Percentiles rank a stretch among this genome's conserved stretches.
Evolutionary conservation across 2,797 vertebrate genomes (phyloP).

Genomic region (Eutrigla gurnardus): DNA sequence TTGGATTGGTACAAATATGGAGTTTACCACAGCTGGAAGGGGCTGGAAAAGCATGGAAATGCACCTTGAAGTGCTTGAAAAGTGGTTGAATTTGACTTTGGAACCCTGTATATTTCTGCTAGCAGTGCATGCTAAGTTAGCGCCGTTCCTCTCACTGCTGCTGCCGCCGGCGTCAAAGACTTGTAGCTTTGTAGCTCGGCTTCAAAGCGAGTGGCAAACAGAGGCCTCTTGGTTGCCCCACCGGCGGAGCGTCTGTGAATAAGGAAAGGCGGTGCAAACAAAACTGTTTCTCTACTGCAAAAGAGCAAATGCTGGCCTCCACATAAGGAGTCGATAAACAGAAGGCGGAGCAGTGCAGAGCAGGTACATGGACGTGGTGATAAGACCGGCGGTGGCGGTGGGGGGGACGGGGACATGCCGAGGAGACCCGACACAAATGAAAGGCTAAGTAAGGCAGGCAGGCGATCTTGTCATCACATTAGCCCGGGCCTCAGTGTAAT

Average conservation of each 20-base stretch:
- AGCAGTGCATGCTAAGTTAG: conserved; percentile 31
- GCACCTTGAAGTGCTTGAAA: too few relatives aligned
- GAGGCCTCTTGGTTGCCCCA: conserved; percentile 20
- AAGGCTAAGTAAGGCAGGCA: conserved; percentile 76
- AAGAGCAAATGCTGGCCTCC: conserved; percentile 42
- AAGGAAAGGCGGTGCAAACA: conserved; percentile 39
- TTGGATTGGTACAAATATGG: too few relatives aligned
- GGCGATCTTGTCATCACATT: conserved; percentile 80
- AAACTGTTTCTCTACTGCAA: conserved; percentile 33
- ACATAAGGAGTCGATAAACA: conserved; percentile 46
- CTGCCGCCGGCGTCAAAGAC: conserved; percentile 51
- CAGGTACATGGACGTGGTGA: conserved; percentile 58
- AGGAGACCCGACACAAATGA: conserved; percentile 68
- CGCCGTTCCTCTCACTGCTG: conserved; percentile 28
- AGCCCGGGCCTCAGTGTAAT: conserved; percentile 76
- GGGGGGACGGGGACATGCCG: conserved; percentile 8
- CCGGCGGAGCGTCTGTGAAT: conserved; percentile 48
- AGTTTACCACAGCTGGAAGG: too few relatives aligned
- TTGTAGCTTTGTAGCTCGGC: conserved; percentile 23
- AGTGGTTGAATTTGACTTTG: too few relatives aligned
- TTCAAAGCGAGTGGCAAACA: conserved; percentile 57
- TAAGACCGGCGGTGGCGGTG: conserved; percentile 33
- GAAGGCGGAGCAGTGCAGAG: conserved; percentile 12
- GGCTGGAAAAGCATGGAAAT: too few relatives aligned
- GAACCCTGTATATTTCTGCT: conserved; percentile 45